phyloP scores from a whole-genome alignment of 2,888 invertebrate species.

The Troides oblongomaculatus region DNA sequence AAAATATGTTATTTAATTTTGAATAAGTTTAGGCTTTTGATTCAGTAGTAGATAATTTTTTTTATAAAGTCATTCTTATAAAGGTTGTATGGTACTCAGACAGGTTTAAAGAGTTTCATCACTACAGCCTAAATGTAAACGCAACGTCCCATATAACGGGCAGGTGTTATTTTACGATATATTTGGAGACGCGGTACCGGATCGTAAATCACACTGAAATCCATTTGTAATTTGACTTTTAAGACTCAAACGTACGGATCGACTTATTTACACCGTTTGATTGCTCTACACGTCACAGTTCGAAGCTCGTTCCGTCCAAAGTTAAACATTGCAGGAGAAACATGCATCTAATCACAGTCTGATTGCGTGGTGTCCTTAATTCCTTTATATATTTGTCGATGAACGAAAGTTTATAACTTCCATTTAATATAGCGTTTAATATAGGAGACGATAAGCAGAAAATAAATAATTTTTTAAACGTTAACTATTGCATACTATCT shows the following conservation, averaged over 20 bases:
- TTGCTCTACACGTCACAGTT: conserved; percentile 2
- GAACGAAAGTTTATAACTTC: background rate
- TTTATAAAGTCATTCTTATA: no score
- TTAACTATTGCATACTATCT: no score
- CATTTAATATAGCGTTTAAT: no score
- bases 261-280: conserved; percentile 11
- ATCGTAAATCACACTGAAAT: conserved; percentile 19
- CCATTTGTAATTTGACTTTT: conserved; percentile 22
- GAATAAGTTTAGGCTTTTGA: no score
- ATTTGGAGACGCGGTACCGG: conserved; percentile 14
- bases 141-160: conserved; percentile 10
- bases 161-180: conserved; percentile 23
- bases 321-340: conserved; percentile 19
- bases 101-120: conserved; percentile 6
- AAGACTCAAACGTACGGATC: conserved; percentile 5
- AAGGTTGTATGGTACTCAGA: background rate
- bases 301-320: conserved; percentile 5
- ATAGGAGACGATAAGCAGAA: no score
- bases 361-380: background rate
- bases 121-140: conserved; percentile 2
- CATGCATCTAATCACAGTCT: conserved; percentile 21
- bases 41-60: no score
- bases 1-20: no score
- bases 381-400: background rate
- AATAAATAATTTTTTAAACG: no score